Conservation (phyloP, 2,888 invertebrate genomes). For the Lasiommata megera region DNA sequence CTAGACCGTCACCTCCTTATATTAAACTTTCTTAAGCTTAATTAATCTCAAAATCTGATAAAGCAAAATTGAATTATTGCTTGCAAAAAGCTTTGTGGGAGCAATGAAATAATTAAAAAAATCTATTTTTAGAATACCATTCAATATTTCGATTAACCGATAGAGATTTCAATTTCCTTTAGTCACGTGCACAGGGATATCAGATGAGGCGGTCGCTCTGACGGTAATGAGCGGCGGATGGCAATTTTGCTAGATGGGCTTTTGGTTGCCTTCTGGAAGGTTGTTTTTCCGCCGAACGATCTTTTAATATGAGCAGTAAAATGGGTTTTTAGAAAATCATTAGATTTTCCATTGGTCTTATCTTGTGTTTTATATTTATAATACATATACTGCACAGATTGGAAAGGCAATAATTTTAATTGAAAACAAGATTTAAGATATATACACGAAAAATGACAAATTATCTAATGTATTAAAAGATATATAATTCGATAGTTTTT, state of each 20-base stretch:
- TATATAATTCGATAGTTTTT: too few relatives aligned
- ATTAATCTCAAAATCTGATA: neutral
- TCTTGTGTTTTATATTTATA: neutral
- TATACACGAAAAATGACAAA: too few relatives aligned
- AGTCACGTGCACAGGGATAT: constrained; percentile 77
- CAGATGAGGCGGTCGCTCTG: constrained; percentile 74
- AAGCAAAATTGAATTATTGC: neutral
- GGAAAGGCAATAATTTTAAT: too few relatives aligned
- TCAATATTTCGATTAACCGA: constrained; percentile 77
- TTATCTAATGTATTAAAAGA: too few relatives aligned
- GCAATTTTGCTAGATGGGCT: constrained; percentile 77
- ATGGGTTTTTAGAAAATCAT: constrained; percentile 10
- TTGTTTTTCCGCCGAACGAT: constrained; percentile 63
- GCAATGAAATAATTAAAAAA: constrained; percentile 54
- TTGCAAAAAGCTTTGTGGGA: constrained; percentile 11
- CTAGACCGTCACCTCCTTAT: too few relatives aligned
- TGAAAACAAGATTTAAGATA: too few relatives aligned
- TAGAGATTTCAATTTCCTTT: constrained; percentile 80
- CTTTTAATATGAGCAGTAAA: constrained; percentile 57
- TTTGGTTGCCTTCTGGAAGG: constrained; percentile 61
- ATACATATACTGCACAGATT: too few relatives aligned
- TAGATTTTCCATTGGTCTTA: too few relatives aligned
- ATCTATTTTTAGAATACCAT: constrained; percentile 51
- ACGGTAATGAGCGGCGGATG: constrained; percentile 78
- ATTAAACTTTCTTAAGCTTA: neutral